Conservation (phyloP, 2,797 vertebrate genomes). For the Allobates femoralis region DNA sequence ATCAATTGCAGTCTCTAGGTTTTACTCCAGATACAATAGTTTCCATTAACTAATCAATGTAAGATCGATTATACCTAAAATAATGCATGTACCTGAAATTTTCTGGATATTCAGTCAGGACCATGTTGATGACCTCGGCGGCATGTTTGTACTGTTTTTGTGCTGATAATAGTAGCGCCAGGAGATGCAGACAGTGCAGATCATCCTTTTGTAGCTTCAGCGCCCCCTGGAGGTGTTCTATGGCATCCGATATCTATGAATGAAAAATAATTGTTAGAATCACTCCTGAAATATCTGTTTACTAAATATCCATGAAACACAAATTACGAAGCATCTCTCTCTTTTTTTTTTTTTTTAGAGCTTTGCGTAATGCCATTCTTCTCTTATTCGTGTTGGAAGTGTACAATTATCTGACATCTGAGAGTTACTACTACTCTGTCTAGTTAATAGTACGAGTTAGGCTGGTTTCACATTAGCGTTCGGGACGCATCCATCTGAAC, state of each 20-base stretch:
- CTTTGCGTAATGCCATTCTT: too few relatives aligned
- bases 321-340: too few relatives aligned
- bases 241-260: slow-evolving; percentile 87
- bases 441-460: too few relatives aligned
- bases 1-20: background rate
- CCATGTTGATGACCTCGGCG: slow-evolving; percentile 87
- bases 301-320: too few relatives aligned
- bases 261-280: background rate
- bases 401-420: too few relatives aligned
- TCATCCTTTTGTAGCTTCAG: slow-evolving; percentile 85
- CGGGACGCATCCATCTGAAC: too few relatives aligned
- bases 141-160: slow-evolving; percentile 94
- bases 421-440: too few relatives aligned
- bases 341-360: too few relatives aligned
- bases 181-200: slow-evolving; percentile 88
- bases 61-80: background rate
- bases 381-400: too few relatives aligned
- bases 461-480: too few relatives aligned
- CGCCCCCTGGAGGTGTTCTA: slow-evolving; percentile 87
- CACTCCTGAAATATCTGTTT: background rate
- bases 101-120: slow-evolving; percentile 88
- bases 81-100: slow-evolving; percentile 88
- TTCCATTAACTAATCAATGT: background rate
- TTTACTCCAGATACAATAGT: background rate
- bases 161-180: slow-evolving; percentile 92